These are phyloP conservation scores for Catagonus wagneri DNA, from an alignment of 2,113 vertebrate species.

Conservation along the genomic window DNA sequence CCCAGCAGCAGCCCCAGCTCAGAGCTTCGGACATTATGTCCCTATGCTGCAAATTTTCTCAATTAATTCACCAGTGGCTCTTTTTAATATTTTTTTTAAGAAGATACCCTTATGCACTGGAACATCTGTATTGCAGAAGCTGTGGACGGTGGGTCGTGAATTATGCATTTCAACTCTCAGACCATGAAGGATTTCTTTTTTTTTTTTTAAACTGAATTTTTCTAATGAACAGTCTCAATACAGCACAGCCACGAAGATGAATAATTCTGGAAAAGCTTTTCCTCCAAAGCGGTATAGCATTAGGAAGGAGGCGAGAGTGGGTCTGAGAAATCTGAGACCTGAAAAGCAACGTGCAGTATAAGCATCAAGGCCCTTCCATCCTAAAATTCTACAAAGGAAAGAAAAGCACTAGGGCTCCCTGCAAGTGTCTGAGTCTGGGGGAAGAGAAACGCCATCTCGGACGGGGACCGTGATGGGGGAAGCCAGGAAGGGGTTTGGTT, in stretches of 20 bases:
- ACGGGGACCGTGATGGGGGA: not conserved
- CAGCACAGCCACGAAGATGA: not conserved
- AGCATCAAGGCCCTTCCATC: not conserved
- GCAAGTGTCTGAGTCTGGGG: not conserved
- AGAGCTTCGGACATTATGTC: not conserved
- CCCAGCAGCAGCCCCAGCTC: not conserved
- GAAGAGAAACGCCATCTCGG: not conserved
- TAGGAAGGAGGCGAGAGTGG: not conserved
- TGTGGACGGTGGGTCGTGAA: not conserved
- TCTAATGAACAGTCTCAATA: constrained; percentile 36
- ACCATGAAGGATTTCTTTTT: not conserved
- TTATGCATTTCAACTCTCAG: not conserved
- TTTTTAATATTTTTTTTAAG: not conserved
- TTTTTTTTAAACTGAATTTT: constrained; percentile 15
- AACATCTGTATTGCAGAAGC: constrained; percentile 2
- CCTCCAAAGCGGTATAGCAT: not conserved
- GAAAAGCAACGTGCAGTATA: not conserved
- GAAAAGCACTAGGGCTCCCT: not conserved
- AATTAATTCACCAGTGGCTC: not conserved
- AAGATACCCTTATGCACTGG: constrained; percentile 53
- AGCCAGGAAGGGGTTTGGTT: not conserved
- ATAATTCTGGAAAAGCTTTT: not conserved
- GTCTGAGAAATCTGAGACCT: not conserved
- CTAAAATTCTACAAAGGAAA: not conserved
- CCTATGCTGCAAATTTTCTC: not conserved